Percentiles rank a stretch among this genome's conserved stretches.
phyloP scores from a whole-genome alignment of 1,140 invertebrate species.

The Semibalanus balanoides region DNA sequence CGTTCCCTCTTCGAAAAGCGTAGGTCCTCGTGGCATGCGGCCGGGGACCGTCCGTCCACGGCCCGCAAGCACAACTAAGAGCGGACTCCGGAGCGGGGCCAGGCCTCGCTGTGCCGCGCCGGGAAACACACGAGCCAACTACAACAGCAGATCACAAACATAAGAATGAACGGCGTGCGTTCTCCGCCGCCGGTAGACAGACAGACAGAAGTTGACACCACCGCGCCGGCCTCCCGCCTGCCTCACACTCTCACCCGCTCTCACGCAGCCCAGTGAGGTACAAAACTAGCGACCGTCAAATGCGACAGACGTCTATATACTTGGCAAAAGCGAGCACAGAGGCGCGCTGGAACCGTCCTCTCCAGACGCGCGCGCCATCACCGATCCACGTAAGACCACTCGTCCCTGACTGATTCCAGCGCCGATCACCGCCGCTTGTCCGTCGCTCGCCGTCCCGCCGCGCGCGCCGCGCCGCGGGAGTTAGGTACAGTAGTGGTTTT shows the following conservation, averaged over 20 bases:
- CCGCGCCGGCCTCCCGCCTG: not conserved
- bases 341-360: not conserved
- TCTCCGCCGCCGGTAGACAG: too few relatives aligned
- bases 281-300: not conserved
- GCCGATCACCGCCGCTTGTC: not conserved
- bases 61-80: not conserved
- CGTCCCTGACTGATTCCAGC: not conserved
- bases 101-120: not conserved
- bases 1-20: not conserved
- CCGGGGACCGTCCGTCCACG: not conserved
- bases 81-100: not conserved
- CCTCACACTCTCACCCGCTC: not conserved
- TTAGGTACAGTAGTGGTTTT: slow-evolving; percentile 2
- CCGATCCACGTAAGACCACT: not conserved
- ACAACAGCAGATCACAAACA: not conserved
- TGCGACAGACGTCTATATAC: not conserved
- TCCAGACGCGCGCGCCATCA: not conserved
- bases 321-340: not conserved
- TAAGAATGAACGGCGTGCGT: not conserved
- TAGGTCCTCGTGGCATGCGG: not conserved
- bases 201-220: too few relatives aligned
- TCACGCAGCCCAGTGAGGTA: not conserved
- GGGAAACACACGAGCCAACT: not conserved
- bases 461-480: not conserved
- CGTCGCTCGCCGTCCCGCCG: not conserved